These are phyloP conservation scores for Lamprotornis superbus DNA, from an alignment of 2,113 vertebrate species.

Conservation along the genomic window DNA sequence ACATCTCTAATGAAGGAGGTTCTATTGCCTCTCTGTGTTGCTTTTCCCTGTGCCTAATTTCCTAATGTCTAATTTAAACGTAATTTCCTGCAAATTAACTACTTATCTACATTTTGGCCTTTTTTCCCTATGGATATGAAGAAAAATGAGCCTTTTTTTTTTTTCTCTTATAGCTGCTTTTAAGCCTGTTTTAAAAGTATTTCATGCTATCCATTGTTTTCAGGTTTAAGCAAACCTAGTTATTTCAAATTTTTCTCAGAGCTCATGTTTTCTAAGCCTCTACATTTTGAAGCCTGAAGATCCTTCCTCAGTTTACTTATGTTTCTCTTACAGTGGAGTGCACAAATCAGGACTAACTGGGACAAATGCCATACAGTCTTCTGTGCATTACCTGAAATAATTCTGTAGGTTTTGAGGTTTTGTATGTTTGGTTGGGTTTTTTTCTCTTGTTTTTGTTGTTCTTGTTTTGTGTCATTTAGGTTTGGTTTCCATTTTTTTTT, in stretches of 20 bases:
- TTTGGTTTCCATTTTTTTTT: background rate
- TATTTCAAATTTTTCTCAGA: background rate
- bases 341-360: background rate
- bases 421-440: background rate
- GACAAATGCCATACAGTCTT: background rate
- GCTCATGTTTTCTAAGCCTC: background rate
- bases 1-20: background rate
- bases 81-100: constrained; percentile 37
- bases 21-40: background rate
- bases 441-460: background rate
- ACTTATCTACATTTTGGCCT: background rate
- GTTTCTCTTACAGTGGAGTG: background rate
- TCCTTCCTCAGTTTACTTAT: background rate
- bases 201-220: background rate
- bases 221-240: background rate
- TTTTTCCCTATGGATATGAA: background rate
- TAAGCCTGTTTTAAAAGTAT: background rate
- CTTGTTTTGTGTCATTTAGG: background rate
- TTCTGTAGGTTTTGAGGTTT: background rate
- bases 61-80: constrained; percentile 25
- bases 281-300: background rate
- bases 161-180: background rate
- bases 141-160: background rate
- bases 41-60: background rate
- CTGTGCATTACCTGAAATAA: background rate